Conservation (phyloP, 2,113 vertebrate genomes). For the Tamias sibiricus region DNA sequence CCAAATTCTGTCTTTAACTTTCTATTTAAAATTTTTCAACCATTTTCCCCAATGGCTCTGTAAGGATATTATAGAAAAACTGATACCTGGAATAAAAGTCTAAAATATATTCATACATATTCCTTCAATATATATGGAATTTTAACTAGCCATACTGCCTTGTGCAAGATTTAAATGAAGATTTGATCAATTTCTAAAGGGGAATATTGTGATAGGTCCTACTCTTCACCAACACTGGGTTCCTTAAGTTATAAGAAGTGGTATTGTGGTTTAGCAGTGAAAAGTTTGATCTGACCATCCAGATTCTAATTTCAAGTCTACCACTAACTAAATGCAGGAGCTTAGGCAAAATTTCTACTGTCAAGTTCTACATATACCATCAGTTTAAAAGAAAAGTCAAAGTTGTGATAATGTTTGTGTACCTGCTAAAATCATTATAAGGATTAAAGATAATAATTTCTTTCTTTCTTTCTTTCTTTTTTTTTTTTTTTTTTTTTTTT, state of each 20-base stretch:
- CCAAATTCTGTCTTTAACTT: background rate
- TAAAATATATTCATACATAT: background rate
- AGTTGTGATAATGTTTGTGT: background rate
- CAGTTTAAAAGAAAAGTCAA: background rate
- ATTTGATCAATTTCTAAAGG: background rate
- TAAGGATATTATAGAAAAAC: background rate
- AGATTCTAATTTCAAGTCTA: background rate
- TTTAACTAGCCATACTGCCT: background rate
- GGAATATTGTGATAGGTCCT: background rate
- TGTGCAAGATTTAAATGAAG: background rate
- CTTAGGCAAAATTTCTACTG: background rate
- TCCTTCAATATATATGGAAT: background rate
- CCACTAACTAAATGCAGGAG: background rate
- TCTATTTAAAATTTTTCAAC: background rate
- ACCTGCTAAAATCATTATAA: background rate
- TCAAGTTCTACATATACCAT: background rate
- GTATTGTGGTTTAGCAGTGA: background rate
- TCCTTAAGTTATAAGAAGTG: background rate
- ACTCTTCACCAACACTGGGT: rapidly evolving
- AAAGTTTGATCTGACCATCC: background rate
- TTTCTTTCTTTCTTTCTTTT: too few species aligned
- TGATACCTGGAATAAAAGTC: background rate
- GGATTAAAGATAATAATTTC: background rate
- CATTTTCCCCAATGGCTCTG: background rate
- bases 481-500: too few species aligned